A percentile compares a stretch with the other conserved stretches of the same genome.
These are phyloP conservation scores for Poeciliopsis paucimaculata DNA, from an alignment of 2,797 vertebrate genomes.

Conservation along the genomic window DNA sequence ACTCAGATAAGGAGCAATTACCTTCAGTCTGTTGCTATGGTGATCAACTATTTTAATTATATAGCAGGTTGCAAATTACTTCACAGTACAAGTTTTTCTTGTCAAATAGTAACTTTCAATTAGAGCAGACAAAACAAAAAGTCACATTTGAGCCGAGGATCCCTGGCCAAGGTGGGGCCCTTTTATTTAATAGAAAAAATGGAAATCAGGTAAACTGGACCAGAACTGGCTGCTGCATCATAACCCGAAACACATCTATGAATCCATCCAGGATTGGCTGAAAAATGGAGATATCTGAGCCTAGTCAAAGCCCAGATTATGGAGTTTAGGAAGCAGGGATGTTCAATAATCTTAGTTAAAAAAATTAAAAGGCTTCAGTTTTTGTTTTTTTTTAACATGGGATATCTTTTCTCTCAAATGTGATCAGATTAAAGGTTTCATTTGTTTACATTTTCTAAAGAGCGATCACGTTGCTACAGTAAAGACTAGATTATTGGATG, in stretches of 20 bases:
- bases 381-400: neutral
- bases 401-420: neutral
- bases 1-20: no score
- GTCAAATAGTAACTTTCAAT: no score
- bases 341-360: no score
- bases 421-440: neutral
- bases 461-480: neutral
- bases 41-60: no score
- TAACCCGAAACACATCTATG: neutral
- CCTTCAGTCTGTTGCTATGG: no score
- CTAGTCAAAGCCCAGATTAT: neutral
- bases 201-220: neutral
- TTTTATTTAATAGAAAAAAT: no score
- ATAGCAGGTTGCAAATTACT: no score
- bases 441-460: neutral
- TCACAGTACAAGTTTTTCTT: no score
- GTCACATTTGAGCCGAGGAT: accelerated
- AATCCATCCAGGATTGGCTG: neutral
- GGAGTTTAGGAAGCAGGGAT: neutral
- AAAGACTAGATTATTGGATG: neutral
- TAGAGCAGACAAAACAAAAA: no score
- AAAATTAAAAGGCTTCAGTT: no score
- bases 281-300: neutral
- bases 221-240: neutral
- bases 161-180: no score